phyloP scores from a whole-genome alignment of 2,888 invertebrate genomes.

The Philonicus albiceps region DNA sequence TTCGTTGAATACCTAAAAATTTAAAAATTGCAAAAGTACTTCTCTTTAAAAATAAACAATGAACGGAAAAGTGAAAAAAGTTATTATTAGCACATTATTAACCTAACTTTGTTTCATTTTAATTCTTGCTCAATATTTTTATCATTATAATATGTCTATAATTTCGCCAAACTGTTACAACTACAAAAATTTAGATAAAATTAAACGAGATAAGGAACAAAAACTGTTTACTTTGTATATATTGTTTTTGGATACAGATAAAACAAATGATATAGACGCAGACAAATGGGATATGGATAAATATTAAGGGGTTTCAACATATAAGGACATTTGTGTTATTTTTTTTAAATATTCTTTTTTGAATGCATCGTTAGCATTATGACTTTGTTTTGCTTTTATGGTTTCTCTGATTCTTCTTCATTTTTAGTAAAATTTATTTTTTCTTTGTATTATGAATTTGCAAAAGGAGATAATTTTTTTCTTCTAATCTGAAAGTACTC shows the following conservation, averaged over 20 bases:
- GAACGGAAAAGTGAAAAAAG: neutral
- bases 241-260: constrained; percentile 58
- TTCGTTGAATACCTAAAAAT: neutral
- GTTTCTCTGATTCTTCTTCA: constrained; percentile 19
- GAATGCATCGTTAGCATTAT: constrained; percentile 1
- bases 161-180: neutral
- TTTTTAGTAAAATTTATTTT: constrained; percentile 60
- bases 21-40: neutral
- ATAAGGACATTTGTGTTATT: constrained; percentile 56
- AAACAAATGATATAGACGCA: constrained; percentile 83
- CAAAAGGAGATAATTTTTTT: constrained; percentile 61
- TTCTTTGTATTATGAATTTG: neutral
- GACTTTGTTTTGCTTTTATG: constrained; percentile 9
- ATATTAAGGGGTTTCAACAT: constrained; percentile 66
- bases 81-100: neutral
- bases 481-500: constrained; percentile 40
- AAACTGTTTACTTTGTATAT: constrained; percentile 50
- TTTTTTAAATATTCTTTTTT: constrained; percentile 46
- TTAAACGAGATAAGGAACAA: constrained; percentile 1
- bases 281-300: constrained; percentile 78
- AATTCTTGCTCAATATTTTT: neutral
- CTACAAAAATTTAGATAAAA: constrained; percentile 16
- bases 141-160: neutral
- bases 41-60: neutral
- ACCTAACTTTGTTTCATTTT: neutral